Evolutionary conservation across 2,797 vertebrate species (phyloP).

Genomic region (Poeciliopsis infans): DNA sequence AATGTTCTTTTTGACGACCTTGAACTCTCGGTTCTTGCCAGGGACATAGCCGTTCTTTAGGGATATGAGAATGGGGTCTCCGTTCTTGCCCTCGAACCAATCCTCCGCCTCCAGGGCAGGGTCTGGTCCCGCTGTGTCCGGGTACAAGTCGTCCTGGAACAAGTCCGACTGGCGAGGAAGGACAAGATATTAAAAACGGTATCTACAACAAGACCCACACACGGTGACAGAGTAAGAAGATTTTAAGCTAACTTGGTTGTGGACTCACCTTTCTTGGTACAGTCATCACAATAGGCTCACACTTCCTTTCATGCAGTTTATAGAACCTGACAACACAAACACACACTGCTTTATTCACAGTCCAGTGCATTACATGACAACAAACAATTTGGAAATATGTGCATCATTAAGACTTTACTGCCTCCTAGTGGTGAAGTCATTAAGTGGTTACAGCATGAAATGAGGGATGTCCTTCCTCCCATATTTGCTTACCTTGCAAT

Average conservation of each 20-base stretch:
- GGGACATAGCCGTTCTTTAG: slow-evolving; percentile 94
- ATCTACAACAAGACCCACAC: not conserved
- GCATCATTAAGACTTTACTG: slow-evolving; percentile 22
- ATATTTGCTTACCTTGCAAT: slow-evolving; percentile 87
- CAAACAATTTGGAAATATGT: not conserved
- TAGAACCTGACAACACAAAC: slow-evolving; percentile 86
- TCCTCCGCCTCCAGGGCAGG: slow-evolving; percentile 92
- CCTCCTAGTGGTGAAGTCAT: slow-evolving; percentile 63
- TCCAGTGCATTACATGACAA: slow-evolving; percentile 2
- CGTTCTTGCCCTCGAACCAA: slow-evolving; percentile 95
- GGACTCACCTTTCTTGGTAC: slow-evolving; percentile 95
- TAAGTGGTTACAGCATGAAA: slow-evolving; percentile 1
- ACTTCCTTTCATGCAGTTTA: slow-evolving; percentile 97
- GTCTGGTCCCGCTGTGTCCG: slow-evolving; percentile 93
- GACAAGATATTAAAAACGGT: slow-evolving; percentile 16
- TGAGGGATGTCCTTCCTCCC: not conserved
- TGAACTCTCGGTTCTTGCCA: slow-evolving; percentile 92
- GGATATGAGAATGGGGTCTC: slow-evolving; percentile 93
- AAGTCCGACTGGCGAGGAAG: slow-evolving; percentile 87
- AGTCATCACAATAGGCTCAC: slow-evolving; percentile 98
- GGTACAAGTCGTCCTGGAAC: slow-evolving; percentile 98
- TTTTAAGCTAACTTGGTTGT: not conserved
- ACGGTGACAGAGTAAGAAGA: not conserved
- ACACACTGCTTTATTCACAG: slow-evolving; percentile 23
- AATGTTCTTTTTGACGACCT: slow-evolving; percentile 95